A percentile compares a stretch with the other conserved stretches of the same genome.
Conservation (phyloP, 1,140 invertebrate species). For the Arion vulgaris region DNA sequence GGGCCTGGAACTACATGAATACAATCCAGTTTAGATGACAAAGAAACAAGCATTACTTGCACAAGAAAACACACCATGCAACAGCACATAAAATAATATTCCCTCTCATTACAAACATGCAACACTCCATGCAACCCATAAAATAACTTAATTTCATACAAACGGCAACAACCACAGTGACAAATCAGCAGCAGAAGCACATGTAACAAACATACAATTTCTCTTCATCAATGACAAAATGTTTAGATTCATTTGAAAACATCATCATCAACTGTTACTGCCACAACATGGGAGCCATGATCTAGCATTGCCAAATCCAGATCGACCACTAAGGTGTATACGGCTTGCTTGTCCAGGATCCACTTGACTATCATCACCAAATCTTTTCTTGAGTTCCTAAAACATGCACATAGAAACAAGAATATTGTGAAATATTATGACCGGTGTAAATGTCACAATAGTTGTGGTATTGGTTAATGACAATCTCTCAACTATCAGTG, state of each 20-base stretch:
- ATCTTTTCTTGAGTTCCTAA: slow-evolving; percentile 64
- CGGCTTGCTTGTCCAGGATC: slow-evolving; percentile 44
- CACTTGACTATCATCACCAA: slow-evolving; percentile 57
- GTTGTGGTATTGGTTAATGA: too few relatives aligned
- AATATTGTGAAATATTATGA: too few relatives aligned
- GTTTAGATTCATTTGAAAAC: background rate
- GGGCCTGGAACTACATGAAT: too few relatives aligned
- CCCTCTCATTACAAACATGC: too few relatives aligned
- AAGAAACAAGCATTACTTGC: too few relatives aligned
- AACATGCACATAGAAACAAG: slow-evolving; percentile 21
- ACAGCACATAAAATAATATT: too few relatives aligned
- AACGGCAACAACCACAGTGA: background rate
- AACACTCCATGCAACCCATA: too few relatives aligned
- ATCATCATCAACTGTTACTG: slow-evolving; percentile 21
- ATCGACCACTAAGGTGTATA: slow-evolving; percentile 57
- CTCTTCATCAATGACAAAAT: background rate
- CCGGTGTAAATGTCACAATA: too few relatives aligned
- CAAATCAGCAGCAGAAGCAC: background rate
- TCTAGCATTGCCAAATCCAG: slow-evolving; percentile 46
- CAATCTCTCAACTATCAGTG: too few relatives aligned
- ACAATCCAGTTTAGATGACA: too few relatives aligned
- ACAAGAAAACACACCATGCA: too few relatives aligned
- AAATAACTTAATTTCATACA: too few relatives aligned
- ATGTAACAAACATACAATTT: background rate
- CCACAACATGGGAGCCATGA: slow-evolving; percentile 44